Evolutionary conservation across 2,888 invertebrate genomes (phyloP), one percentile per base, ranked within the genome.

Genomic region (Parnassius apollo): DNA sequence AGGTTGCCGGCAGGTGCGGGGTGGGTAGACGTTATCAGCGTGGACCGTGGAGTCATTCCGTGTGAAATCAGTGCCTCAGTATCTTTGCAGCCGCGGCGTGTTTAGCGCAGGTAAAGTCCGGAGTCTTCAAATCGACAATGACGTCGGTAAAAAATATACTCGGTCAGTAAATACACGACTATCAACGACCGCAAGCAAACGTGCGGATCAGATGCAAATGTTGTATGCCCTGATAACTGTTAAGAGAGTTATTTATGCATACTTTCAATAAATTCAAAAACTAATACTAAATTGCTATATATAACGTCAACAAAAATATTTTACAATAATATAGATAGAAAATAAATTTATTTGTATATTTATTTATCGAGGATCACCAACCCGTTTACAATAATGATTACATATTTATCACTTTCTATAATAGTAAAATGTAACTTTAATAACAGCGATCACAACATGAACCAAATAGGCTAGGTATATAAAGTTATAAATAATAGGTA

Each of bases 81-180:
- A 46, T 42, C 55, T 44, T 22, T 44, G 18, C 11, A 25, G 59
- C 42, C 48, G 62, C 7, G 35, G 49, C 1, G 13, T 11, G n/a
- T n/a, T 49, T 13, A 8, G 49, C 13, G 8, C 58, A 54, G 62
- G 58, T 62, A 58, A 54, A 59, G 54, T 53, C 52, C 53, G 55
- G 52, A 18, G 22, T 2, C 42, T 42, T n/a, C 45, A 45, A 48
- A 56, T 56, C 42, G 48, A 50, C 44, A 54, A 18, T 62, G 58
- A 51, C 35, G 12, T 50, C 25, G 13, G 18, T 10, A 59, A 64
- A 64, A 62, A 63, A 59, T 12, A 13, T 57, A 59, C 62, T 59
- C 63, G 63, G 63, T 64, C 63, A 64, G 56, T 64, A 64, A 56
- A 59, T 57, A 62, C 42, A 57, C 51, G 46, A 57, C 57, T 13